Conservation (phyloP, 1,140 invertebrate species). For the Aphaenogaster rudis region DNA sequence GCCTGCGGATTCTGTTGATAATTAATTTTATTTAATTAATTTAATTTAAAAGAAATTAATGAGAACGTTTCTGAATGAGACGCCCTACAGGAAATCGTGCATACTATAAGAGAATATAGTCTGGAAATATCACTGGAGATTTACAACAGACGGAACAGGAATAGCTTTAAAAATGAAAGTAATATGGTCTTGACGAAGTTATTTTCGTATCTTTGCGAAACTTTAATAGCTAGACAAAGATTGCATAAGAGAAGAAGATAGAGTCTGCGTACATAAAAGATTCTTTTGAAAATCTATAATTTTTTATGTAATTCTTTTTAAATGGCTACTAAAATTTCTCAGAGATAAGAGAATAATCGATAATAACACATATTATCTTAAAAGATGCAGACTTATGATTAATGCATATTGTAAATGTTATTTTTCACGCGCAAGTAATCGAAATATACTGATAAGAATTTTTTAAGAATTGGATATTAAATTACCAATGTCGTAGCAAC, state of each 20-base stretch:
- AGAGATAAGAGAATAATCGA: neutral
- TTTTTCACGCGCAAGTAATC: neutral
- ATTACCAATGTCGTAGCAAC: neutral
- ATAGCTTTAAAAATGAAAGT: conserved; percentile 10
- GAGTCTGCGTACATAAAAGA: neutral
- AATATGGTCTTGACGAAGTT: conserved; percentile 16
- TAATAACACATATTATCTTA: neutral
- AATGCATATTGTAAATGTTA: neutral
- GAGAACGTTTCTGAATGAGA: conserved; percentile 26
- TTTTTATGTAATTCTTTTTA: neutral
- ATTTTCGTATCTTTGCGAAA: neutral
- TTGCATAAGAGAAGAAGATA: neutral
- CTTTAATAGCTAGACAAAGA: neutral
- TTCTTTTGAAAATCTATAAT: neutral
- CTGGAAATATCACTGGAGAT: neutral
- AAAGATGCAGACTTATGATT: neutral
- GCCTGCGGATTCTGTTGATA: neutral
- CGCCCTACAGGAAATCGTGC: conserved; percentile 7
- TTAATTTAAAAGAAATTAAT: neutral
- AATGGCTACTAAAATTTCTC: neutral
- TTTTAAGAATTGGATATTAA: conserved; percentile 4
- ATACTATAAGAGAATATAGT: neutral
- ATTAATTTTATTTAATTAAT: conserved; percentile 23
- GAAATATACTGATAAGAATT: conserved; percentile 1
- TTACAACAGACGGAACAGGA: neutral